Conservation (phyloP, 2,888 invertebrate species). For the Formica aserva region DNA sequence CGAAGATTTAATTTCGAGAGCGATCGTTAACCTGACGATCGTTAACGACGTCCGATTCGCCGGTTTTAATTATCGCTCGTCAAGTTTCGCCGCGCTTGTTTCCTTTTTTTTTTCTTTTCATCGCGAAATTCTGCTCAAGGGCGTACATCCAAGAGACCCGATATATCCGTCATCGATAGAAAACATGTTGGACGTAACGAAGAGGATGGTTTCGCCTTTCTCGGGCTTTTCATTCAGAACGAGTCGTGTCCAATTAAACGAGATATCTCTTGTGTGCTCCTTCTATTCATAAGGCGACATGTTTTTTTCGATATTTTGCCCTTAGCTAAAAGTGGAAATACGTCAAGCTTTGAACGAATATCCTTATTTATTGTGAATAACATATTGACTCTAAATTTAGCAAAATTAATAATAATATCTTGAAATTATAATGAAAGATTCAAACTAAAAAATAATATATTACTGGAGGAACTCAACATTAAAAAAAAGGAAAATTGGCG, state of each 20-base stretch:
- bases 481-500: neutral
- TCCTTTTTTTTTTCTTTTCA: neutral
- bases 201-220: conserved; percentile 35
- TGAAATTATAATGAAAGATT: neutral
- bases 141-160: conserved; percentile 12
- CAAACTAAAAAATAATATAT: neutral
- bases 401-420: neutral
- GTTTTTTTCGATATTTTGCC: conserved; percentile 44
- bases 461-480: neutral
- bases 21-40: conserved; percentile 27
- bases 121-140: conserved; percentile 20
- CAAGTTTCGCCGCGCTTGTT: neutral
- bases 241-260: conserved; percentile 47
- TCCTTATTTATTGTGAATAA: conserved; percentile 6
- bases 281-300: conserved; percentile 48
- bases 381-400: neutral
- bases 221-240: conserved; percentile 40
- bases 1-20: conserved; percentile 40
- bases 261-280: conserved; percentile 1
- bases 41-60: neutral
- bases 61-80: conserved; percentile 36
- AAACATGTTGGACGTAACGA: conserved; percentile 46
- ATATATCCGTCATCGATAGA: conserved; percentile 41
- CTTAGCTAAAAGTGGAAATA: conserved; percentile 5
- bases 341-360: neutral